A percentile compares a stretch with the other conserved stretches of the same genome.
Conservation (phyloP, 2,113 vertebrate species). For the Cavia aperea region DNA sequence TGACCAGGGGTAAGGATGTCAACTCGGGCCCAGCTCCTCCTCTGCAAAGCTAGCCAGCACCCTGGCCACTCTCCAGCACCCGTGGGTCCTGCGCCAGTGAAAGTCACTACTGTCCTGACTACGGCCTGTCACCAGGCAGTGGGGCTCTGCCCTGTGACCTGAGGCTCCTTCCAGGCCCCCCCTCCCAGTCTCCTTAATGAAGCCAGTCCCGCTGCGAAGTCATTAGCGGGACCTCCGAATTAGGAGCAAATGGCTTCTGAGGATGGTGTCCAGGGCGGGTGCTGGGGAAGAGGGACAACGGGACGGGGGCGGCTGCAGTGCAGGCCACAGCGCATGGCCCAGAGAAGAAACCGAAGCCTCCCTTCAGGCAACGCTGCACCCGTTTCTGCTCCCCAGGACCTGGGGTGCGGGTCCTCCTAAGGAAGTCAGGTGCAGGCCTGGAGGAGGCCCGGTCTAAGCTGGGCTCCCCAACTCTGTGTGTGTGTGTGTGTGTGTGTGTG, state of each 20-base stretch:
- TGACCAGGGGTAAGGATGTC: not conserved
- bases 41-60: not conserved
- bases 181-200: not conserved
- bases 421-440: not conserved
- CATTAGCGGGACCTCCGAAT: constrained; percentile 61
- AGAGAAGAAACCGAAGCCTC: not conserved
- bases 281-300: not conserved
- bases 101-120: not conserved
- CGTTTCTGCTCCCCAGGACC: not conserved
- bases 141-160: not conserved
- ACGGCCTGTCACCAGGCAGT: not conserved
- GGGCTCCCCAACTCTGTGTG: not conserved
- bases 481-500: not conserved
- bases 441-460: not conserved
- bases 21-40: not conserved
- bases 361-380: not conserved
- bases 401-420: not conserved
- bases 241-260: constrained; percentile 62
- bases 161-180: not conserved
- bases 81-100: not conserved
- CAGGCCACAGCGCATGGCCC: not conserved
- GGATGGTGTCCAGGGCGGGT: constrained; percentile 26
- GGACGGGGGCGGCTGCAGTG: not conserved
- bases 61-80: not conserved
- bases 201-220: constrained; percentile 46